Base-by-base conservation (phyloP, 2,888 invertebrate species). In the Patella pellucida region DNA sequence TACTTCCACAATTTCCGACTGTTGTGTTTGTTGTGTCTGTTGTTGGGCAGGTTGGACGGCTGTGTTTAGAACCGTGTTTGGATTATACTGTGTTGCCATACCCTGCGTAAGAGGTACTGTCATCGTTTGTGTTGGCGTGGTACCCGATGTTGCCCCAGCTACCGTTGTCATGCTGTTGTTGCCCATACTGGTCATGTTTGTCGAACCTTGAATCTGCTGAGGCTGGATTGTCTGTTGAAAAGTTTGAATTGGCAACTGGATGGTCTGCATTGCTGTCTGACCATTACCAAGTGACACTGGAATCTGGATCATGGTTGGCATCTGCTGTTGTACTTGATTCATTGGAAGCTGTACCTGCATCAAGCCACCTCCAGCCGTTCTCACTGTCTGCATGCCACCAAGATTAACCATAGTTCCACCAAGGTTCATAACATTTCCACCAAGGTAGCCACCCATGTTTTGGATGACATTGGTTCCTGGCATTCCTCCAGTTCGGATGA, bases 181-280 rank as follows among this genome's bases (percentile, higher is more conserved):
- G 3, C 78, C 69, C 69, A 78, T 67, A 23, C 73, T 73, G 1
- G 76, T 23, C 41, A 75, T 52, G 67, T 19, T 71, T 27, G 71
- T 71, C 2, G 69, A 41, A 14, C 77, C 76, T 56, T 77, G 77
- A 15, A 73, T 23, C 68, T 77, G 68, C 2, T 74, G 56, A 52
- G 78, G 73, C 69, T 83, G 85, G 11, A 79, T 52, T 16, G 88
- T 86, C 0, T 93, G 92, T 12, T 88, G 87, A 68, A 95, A 92
- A 68, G 96, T 94, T 91, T 97, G 97, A 23, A 97, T 93, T 0
- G 98, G 98, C 85, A 98, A 94, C 90, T 98, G 97, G 0, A 98
- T 95, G 0, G 98, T 97, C 91, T 98, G 98, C 91, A 97, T 96
- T 77, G 98, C 95, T 0, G 98, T 97, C 91, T 98, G 97, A 0